Evolutionary conservation across 2,888 invertebrate species (phyloP), one percentile per base, ranked within the genome.

Genomic region (Heliconius sara): DNA sequence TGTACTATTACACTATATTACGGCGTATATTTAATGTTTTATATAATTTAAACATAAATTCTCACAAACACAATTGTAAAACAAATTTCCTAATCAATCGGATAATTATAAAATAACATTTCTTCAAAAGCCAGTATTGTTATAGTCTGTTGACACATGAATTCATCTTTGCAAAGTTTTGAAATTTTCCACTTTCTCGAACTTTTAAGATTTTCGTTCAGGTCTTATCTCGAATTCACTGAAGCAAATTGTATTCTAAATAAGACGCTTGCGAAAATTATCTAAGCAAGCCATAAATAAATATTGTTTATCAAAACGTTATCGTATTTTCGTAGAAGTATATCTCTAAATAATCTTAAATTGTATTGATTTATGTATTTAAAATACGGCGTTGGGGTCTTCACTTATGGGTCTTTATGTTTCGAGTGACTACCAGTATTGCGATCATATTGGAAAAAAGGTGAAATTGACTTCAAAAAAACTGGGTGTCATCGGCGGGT

Each of bases 161-260:
- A 76, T 66, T 30, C 30, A 30, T 81, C 76, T 79, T 77, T 73
- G 68, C 63, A 66, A 70, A 79, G 75, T 63, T 74, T 66, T 77
- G 77, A 80, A 80, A 81, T 81, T 81, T 83, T 83, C 81, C 76
- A 81, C 81, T 80, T 77, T 63, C 79, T 60, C 47, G 83, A 83
- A 80, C 74, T 81, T 81, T 83, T 80, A 74, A 79, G 76, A 81
- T 79, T 77, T 80, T 77, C 80, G 68, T 77, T 77, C 9, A n/a
- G 68, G 63, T 43, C 34, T 78, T 76, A 76, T 76, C 76, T 73
- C 68, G 76, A 79, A 79, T 81, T 79, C 77, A 79, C 68, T 79
- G 79, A 74, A 74, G 76, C 65, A 68, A 79, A 76, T 81, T 76
- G 73, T 79, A 47, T 76, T 75, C 10, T 43, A 43, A 65, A 65